phyloP scores from a whole-genome alignment of 2,797 vertebrate genomes.

The Todus mexicanus region DNA sequence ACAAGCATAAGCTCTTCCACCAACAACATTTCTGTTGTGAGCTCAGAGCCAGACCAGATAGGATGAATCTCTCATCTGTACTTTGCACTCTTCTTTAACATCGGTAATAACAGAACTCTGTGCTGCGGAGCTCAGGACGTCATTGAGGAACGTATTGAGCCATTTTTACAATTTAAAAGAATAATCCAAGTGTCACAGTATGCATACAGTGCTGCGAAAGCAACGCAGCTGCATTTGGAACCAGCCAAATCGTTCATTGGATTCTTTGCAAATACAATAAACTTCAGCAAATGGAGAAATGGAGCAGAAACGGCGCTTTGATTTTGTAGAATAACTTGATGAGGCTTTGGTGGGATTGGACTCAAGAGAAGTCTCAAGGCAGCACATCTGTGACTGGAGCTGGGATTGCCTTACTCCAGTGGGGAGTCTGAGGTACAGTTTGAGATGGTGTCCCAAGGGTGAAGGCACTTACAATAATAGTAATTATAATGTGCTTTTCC shows the following conservation, averaged over 20 bases:
- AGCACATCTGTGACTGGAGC: neutral
- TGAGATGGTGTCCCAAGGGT: neutral
- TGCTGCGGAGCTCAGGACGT: neutral
- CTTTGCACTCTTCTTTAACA: neutral
- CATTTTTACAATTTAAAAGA: neutral
- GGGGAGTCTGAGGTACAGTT: neutral
- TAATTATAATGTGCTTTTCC: neutral
- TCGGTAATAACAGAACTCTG: neutral
- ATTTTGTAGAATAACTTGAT: neutral
- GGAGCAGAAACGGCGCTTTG: neutral
- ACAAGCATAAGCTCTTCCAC: neutral
- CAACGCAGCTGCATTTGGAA: neutral
- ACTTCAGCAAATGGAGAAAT: neutral
- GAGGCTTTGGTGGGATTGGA: neutral
- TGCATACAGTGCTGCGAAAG: neutral
- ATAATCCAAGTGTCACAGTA: neutral
- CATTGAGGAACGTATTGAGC: neutral
- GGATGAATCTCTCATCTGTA: neutral
- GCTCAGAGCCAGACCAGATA: neutral
- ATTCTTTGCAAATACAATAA: neutral
- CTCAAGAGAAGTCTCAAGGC: neutral
- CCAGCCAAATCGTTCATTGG: neutral
- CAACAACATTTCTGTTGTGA: neutral
- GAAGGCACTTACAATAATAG: neutral
- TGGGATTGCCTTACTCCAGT: neutral